Evolutionary conservation across 2,888 invertebrate genomes (phyloP).

Genomic region (Anthophora plumipes): DNA sequence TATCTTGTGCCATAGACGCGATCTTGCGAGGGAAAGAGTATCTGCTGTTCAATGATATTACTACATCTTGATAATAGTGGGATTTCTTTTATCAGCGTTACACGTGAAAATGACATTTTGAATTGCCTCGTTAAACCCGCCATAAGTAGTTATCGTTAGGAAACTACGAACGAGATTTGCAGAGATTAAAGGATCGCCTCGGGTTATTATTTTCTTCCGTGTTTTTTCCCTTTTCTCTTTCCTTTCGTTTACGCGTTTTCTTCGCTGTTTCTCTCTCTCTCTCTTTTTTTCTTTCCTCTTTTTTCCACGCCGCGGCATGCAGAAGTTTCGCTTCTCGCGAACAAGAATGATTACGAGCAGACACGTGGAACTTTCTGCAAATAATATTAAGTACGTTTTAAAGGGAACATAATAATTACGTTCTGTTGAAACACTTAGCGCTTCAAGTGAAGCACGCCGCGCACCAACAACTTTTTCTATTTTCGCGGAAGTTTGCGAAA

Average conservation of each 20-base stretch:
- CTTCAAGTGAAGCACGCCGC: background rate
- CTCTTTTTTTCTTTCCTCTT: background rate
- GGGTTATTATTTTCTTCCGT: background rate
- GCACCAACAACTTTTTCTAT: background rate
- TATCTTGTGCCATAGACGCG: background rate
- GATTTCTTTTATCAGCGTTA: conserved; percentile 50
- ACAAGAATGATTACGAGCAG: background rate
- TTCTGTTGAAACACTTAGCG: conserved; percentile 11
- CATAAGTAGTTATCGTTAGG: conserved; percentile 41
- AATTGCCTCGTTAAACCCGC: conserved; percentile 45
- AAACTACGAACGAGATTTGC: conserved; percentile 8
- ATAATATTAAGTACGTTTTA: conserved; percentile 11
- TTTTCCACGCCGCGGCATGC: background rate
- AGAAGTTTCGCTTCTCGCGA: background rate
- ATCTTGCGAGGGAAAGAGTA: background rate
- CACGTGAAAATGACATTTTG: conserved; percentile 27
- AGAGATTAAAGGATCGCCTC: conserved; percentile 18
- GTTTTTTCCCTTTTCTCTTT: background rate
- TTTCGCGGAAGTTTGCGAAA: conserved; percentile 18
- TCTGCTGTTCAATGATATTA: conserved; percentile 31
- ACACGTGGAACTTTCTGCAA: background rate
- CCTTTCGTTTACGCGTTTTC: no score
- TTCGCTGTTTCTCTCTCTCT: background rate
- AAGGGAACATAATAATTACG: conserved; percentile 23
- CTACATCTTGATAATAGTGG: conserved; percentile 43